A percentile compares a stretch with the other conserved stretches of the same genome.
These are phyloP conservation scores for Drosophila pseudoananassae DNA, from an alignment of 1,140 invertebrate genomes.

Conservation along the genomic window DNA sequence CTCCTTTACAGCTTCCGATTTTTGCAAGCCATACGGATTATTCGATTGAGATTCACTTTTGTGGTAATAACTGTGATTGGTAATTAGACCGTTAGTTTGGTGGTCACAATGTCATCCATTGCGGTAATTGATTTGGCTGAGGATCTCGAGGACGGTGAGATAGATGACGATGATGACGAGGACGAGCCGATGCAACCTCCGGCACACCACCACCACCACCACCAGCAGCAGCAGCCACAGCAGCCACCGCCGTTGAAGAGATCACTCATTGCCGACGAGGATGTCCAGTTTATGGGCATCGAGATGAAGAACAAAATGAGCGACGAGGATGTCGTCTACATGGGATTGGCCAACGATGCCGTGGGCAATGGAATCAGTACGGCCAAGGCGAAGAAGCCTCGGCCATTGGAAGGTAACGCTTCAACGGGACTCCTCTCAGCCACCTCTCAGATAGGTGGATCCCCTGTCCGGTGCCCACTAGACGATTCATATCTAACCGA, in stretches of 20 bases:
- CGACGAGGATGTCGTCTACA: conserved; percentile 54
- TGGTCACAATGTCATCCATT: conserved; percentile 41
- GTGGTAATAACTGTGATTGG: background rate
- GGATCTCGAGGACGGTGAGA: conserved; percentile 87
- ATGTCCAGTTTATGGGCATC: conserved; percentile 53
- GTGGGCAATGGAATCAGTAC: conserved; percentile 19
- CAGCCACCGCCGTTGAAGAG: background rate
- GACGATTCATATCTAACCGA: too few relatives aligned
- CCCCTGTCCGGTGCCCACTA: too few relatives aligned
- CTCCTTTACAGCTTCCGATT: background rate
- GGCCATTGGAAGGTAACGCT: conserved; percentile 64
- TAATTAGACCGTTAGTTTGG: background rate
- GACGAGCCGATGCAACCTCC: conserved; percentile 37
- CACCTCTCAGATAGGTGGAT: too few relatives aligned
- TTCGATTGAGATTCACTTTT: background rate
- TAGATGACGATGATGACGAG: conserved; percentile 86
- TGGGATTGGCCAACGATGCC: conserved; percentile 32
- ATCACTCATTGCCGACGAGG: conserved; percentile 27
- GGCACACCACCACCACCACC: too few relatives aligned
- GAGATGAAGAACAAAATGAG: conserved; percentile 44
- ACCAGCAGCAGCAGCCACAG: conserved; percentile 1
- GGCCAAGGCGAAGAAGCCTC: conserved; percentile 60
- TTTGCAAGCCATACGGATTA: background rate
- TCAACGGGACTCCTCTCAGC: background rate
- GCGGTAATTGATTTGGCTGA: conserved; percentile 73